These are phyloP conservation scores for Oceanites oceanicus DNA, from an alignment of 2,113 vertebrate genomes.

Conservation along the genomic window DNA sequence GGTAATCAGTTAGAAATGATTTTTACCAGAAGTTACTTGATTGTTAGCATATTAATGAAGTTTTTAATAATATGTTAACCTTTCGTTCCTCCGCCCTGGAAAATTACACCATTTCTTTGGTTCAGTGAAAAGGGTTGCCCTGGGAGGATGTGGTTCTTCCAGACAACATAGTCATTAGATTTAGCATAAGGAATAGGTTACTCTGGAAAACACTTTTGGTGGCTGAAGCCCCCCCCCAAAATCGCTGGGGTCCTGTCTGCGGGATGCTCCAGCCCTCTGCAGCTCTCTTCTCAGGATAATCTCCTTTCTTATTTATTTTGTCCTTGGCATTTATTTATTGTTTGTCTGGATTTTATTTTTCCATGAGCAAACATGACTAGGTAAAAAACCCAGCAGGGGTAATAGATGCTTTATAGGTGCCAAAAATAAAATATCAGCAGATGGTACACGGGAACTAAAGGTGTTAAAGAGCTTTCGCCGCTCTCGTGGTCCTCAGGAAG, in stretches of 20 bases:
- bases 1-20: neutral
- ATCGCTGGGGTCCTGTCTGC: accelerated
- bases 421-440: neutral
- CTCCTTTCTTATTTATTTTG: neutral
- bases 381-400: neutral
- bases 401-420: neutral
- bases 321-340: neutral
- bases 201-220: neutral
- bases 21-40: neutral
- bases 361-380: neutral
- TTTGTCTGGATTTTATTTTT: neutral
- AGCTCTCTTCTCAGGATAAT: neutral
- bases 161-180: neutral
- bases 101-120: neutral
- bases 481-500: neutral
- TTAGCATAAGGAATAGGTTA: neutral
- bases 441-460: neutral
- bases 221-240: neutral
- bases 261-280: neutral
- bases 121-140: neutral
- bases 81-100: neutral
- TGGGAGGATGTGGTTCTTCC: neutral
- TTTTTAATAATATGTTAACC: neutral
- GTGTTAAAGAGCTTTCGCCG: neutral
- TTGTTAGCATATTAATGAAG: neutral